Evolutionary conservation across 2,888 invertebrate genomes (phyloP), one percentile per base, ranked within the genome.

Genomic region (Lasius platythorax): DNA sequence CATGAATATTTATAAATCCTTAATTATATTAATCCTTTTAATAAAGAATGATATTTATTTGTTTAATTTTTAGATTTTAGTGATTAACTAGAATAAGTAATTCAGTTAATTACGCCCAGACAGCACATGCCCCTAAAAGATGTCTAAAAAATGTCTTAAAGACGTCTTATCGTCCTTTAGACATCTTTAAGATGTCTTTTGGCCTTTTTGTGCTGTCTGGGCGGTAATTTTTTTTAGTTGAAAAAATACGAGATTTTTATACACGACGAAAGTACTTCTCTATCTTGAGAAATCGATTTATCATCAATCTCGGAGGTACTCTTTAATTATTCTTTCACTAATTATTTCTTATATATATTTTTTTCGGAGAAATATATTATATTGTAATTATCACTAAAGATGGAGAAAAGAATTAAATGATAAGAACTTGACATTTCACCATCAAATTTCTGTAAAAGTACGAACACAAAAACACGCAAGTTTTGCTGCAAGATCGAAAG

Each of bases 241-340:
- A n/a, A n/a, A n/a, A n/a, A 23, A 23, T 23, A 23, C 23, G 23
- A 23, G 23, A 23, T 23, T 23, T 23, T 23, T 23, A 23, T 30
- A 67, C 18, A 76, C 1, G 28, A 11, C 40, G 1, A 9, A 43
- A 33, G 43, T n/a, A 74, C 75, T 67, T 82, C 46, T 67, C 23
- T 23, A 23, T 40, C 9, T 40, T 23, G 53, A 28, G 30, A 30
- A 23, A 23, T 18, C 30, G 9, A 67, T 76, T 67, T 30, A 68
- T 56, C 8, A 66, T 50, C 18, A 37, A 15, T 33, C 46, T 46
- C 30, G 33, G 33, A 9, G 11, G 8, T 61, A 5, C 66, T 53
- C 50, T 18, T 40, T 66, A 53, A 43, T 43, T 2, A 33, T 61
- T 2, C 18, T 61, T 43, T 66, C 18, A 63, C 8, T 53, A 0